Base-by-base conservation (phyloP, 2,888 invertebrate species). In the Orthonevra nobilis region DNA sequence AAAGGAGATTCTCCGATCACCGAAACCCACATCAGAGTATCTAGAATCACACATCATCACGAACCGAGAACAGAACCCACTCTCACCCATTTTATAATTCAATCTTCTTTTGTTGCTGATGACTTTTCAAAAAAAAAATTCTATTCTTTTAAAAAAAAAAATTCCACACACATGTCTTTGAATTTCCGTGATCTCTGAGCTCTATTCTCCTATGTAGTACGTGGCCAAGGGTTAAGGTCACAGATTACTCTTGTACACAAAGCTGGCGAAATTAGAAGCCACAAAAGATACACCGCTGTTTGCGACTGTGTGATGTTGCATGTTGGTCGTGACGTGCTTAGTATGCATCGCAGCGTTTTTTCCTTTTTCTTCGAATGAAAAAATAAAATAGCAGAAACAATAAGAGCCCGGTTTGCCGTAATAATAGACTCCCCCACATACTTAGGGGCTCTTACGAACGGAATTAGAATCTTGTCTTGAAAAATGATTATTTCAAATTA, bases 191-290 rank as follows among this genome's bases (percentile, higher is more conserved):
- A 69, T 36, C 36, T 19, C 38, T 44, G 34, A 1, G 19, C 19
- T 14, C 20, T 1, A 17, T 23, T 38, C 30, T 7, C 12, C 12
- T 36, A 12, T 15, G 10, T 26, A n/a, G n/a, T 48, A 72, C 72
- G 72, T 64, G 61, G 40, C 68, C 46, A 61, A 48, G 40, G 74
- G 68, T 69, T 69, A 63, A 69, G 74, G 74, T 69, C 48, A 48
- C 34, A 68, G 61, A 75, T 75, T 75, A 63, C 30, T 61, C 48
- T 28, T 61, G 28, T 56, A 48, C 54, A 74, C 68, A 74, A 60
- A 38, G 15, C 52, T 46, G 12, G 36, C 68, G 10, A 68, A 75
- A 75, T 61, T 61, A 69, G 61, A 69, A 56, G 69, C 74, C 74
- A 61, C 74, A 64, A 50, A 64, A 42, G 10, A 48, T 23, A 1